Conservation (phyloP, 2,888 invertebrate genomes). For the Cantharis nigra region DNA sequence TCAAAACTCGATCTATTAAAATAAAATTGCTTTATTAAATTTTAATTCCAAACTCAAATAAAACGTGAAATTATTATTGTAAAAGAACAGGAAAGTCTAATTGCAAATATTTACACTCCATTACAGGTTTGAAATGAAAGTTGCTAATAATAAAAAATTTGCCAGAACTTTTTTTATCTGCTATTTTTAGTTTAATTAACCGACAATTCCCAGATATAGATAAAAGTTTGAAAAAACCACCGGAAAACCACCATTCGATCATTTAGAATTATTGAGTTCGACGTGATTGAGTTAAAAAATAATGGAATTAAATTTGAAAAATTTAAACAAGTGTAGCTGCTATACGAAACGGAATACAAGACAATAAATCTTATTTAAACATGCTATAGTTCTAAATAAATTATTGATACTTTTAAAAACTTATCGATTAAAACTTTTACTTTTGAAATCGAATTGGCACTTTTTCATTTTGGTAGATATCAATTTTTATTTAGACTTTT, state of each 20-base stretch:
- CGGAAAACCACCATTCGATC: neutral
- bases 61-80: neutral
- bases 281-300: neutral
- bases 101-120: neutral
- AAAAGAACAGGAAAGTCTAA: neutral
- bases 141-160: neutral
- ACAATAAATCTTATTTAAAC: neutral
- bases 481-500: too few species aligned
- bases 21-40: neutral
- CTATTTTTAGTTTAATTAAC: neutral
- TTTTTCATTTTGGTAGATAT: too few species aligned
- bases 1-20: neutral
- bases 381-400: neutral
- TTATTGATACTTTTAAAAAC: neutral
- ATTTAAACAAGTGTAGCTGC: too few species aligned
- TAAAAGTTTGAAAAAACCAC: neutral
- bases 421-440: neutral
- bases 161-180: neutral
- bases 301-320: too few species aligned
- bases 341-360: neutral
- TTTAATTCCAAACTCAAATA: neutral
- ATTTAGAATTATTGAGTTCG: neutral
- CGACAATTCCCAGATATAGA: neutral
- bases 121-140: neutral
- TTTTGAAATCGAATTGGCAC: too few species aligned